These are phyloP conservation scores for Psittacula derbiana DNA, from an alignment of 2,797 vertebrate species.

Conservation along the genomic window DNA sequence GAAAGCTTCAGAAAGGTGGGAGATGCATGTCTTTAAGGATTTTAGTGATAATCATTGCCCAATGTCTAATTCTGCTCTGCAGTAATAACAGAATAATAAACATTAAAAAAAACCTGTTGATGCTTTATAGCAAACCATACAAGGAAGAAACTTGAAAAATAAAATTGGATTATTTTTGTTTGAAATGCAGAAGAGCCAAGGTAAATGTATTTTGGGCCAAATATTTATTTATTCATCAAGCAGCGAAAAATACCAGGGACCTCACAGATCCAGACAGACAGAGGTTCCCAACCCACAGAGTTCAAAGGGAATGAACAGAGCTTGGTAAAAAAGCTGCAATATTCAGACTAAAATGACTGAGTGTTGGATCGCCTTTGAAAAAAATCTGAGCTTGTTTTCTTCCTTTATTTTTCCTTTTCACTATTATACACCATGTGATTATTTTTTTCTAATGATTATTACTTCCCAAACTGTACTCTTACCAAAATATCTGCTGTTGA, in stretches of 20 bases:
- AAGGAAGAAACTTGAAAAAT: neutral
- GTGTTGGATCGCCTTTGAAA: neutral
- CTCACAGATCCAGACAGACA: neutral
- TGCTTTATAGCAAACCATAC: neutral
- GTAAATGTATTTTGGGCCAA: neutral
- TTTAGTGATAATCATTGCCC: neutral
- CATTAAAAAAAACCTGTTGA: neutral
- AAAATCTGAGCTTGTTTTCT: neutral
- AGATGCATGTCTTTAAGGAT: neutral
- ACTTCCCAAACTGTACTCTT: neutral
- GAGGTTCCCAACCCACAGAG: neutral
- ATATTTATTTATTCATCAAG: neutral
- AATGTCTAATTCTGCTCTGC: neutral
- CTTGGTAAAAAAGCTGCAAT: neutral
- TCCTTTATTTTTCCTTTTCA: neutral
- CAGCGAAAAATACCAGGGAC: neutral
- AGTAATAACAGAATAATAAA: neutral
- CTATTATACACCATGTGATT: neutral
- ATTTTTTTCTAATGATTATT: neutral
- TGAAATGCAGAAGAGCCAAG: neutral
- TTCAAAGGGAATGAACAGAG: neutral
- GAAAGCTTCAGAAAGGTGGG: neutral
- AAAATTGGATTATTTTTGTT: neutral
- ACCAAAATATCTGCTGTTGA: neutral
- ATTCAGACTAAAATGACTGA: neutral